Percentiles rank a stretch among this genome's conserved stretches.
Evolutionary conservation across 2,113 vertebrate species (phyloP).

Genomic region (Clarias batrachus): DNA sequence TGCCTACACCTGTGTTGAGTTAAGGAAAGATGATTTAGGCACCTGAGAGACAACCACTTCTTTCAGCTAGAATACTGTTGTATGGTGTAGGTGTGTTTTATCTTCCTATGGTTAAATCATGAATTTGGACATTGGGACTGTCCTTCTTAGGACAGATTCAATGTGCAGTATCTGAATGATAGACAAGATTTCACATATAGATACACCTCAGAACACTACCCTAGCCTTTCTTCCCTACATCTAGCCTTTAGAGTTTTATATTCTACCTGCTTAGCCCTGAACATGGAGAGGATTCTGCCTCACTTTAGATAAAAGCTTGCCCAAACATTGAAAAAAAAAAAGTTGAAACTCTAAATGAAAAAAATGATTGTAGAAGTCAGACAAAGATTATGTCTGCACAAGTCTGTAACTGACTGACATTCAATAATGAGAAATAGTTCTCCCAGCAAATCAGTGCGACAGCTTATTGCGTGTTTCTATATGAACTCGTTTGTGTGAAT

Average conservation of each 20-base stretch:
- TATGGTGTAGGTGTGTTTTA: neutral
- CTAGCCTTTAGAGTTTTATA: neutral
- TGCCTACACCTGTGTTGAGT: neutral
- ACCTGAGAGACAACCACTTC: neutral
- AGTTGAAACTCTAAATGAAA: neutral
- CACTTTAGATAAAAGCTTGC: neutral
- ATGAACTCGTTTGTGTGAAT: neutral
- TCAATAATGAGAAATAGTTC: constrained; percentile 18
- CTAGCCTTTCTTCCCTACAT: neutral
- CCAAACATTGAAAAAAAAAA: neutral
- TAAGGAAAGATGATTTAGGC: neutral
- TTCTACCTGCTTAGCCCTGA: neutral
- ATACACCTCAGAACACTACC: neutral
- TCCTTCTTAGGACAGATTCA: neutral
- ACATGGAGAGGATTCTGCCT: neutral
- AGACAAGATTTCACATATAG: too few species aligned
- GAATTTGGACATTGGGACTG: neutral
- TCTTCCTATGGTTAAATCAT: neutral
- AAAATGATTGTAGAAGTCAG: neutral
- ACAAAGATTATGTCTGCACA: neutral
- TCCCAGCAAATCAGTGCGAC: constrained; percentile 9
- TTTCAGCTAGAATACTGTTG: neutral
- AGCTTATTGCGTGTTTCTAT: neutral
- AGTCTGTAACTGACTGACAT: constrained; percentile 4
- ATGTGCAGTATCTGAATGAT: neutral